Conservation (phyloP, 2,888 invertebrate species). For the Andricus curvator region DNA sequence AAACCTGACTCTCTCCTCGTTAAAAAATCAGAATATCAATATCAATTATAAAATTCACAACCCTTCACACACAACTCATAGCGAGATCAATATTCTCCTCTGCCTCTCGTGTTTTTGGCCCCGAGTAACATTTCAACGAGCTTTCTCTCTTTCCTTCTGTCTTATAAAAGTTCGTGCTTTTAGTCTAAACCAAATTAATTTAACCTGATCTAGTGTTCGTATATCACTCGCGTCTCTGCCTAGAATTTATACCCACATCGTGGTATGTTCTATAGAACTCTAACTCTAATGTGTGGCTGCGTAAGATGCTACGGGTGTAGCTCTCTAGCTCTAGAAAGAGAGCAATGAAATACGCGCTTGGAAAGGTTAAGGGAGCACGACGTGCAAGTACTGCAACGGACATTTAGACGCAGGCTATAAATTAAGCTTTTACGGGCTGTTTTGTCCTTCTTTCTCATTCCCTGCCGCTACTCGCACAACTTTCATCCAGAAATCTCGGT, state of each 20-base stretch:
- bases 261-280: constrained; percentile 31
- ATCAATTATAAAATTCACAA: not conserved
- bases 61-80: not conserved
- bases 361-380: constrained; percentile 61
- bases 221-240: constrained; percentile 36
- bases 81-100: not conserved
- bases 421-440: constrained; percentile 61
- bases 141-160: constrained; percentile 55
- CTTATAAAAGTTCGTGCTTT: constrained; percentile 37
- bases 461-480: constrained; percentile 42
- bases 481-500: constrained; percentile 45
- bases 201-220: constrained; percentile 45
- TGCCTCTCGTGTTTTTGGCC: constrained; percentile 32
- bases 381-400: constrained; percentile 57
- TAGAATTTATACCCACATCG: constrained; percentile 45
- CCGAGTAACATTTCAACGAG: constrained; percentile 52
- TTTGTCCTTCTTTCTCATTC: constrained; percentile 55
- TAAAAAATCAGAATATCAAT: too few relatives aligned
- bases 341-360: constrained; percentile 62
- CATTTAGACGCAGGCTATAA: constrained; percentile 63
- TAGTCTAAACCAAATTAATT: constrained; percentile 45
- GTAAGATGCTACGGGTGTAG: constrained; percentile 52
- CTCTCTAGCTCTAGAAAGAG: constrained; percentile 46
- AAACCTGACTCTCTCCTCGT: too few relatives aligned
- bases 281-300: constrained; percentile 49